phyloP scores from a whole-genome alignment of 2,113 vertebrate species.

The Cariama cristata region DNA sequence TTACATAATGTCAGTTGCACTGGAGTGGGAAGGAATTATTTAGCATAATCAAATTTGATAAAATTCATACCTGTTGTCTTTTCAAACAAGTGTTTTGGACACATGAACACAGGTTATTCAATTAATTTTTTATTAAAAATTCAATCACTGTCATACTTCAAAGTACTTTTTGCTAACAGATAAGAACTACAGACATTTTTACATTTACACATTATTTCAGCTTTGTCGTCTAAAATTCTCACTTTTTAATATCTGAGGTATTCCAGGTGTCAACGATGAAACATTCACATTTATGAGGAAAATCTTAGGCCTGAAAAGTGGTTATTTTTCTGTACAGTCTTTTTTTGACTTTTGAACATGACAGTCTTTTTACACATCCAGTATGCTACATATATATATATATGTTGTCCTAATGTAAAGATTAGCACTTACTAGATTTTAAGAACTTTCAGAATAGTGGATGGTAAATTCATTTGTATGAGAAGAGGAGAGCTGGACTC shows the following conservation, averaged over 20 bases:
- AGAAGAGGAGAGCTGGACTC: background rate
- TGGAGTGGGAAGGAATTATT: background rate
- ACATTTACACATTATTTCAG: background rate
- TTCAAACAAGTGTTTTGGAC: background rate
- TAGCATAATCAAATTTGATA: background rate
- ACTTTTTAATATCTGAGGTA: slow-evolving; percentile 18
- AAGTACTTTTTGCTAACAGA: background rate
- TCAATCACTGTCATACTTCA: background rate
- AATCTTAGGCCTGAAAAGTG: background rate
- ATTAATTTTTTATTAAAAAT: slow-evolving; percentile 13
- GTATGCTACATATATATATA: background rate
- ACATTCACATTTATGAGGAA: background rate
- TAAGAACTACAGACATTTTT: background rate
- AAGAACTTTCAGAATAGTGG: background rate
- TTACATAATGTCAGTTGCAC: background rate
- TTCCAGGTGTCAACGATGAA: background rate
- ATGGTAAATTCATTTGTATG: background rate
- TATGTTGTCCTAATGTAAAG: background rate
- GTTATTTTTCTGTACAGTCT: background rate
- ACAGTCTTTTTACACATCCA: background rate
- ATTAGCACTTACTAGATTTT: background rate
- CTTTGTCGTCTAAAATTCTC: background rate
- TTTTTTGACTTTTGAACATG: background rate
- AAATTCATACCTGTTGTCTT: background rate
- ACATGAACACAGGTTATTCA: background rate